These are phyloP conservation scores for Numenius phaeopus DNA, from an alignment of 2,797 vertebrate genomes.

Conservation along the genomic window DNA sequence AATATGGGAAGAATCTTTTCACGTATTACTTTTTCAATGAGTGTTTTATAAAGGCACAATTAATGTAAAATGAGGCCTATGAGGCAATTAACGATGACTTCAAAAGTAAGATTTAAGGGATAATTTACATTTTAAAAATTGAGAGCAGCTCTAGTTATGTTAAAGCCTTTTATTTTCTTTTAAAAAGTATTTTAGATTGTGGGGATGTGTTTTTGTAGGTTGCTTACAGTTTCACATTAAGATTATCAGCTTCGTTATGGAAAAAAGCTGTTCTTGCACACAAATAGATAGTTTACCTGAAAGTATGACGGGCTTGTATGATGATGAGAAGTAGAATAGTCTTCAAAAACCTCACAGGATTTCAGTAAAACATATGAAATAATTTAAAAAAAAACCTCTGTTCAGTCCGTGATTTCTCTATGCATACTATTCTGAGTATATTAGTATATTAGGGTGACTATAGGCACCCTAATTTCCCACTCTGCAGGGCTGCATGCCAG, in stretches of 20 bases:
- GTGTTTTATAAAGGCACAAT: slow-evolving; percentile 1
- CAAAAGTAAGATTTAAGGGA: slow-evolving; percentile 22
- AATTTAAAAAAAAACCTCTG: background rate
- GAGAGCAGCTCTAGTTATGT: background rate
- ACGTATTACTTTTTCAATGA: slow-evolving; percentile 5
- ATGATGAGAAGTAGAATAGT: background rate
- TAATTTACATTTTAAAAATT: slow-evolving; percentile 52
- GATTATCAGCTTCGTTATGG: background rate
- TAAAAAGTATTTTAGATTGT: background rate
- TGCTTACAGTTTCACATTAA: background rate
- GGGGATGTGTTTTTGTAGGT: background rate
- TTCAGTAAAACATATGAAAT: background rate
- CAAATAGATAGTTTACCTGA: background rate
- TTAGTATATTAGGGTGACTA: no score
- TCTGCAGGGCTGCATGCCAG: background rate
- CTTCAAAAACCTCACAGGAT: background rate
- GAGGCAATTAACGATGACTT: slow-evolving; percentile 36
- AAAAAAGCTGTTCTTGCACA: background rate
- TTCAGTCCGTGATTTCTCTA: background rate
- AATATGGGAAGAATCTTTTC: slow-evolving; percentile 21
- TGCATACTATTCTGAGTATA: background rate
- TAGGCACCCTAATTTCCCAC: background rate
- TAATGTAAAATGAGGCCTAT: slow-evolving; percentile 11
- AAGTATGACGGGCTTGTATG: background rate
- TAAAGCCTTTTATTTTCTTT: background rate